A percentile compares a stretch with the other conserved stretches of the same genome.
These are phyloP conservation scores for Drosophila imparisetae DNA, from an alignment of 2,888 invertebrate genomes.

Conservation along the genomic window DNA sequence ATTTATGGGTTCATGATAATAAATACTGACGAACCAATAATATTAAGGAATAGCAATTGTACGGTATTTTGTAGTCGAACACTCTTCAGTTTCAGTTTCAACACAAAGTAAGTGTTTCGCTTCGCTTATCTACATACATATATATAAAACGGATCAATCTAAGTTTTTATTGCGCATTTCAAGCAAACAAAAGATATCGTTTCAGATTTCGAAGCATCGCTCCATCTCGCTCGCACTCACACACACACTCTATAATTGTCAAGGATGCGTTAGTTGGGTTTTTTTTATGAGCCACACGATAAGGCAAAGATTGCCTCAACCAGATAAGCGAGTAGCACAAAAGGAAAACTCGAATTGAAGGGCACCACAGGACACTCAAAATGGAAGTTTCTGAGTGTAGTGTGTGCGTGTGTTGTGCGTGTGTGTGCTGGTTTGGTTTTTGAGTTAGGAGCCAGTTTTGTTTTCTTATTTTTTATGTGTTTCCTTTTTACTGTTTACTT, in stretches of 20 bases:
- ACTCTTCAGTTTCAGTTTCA: not conserved
- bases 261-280: slow-evolving; percentile 34
- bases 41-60: not conserved
- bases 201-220: slow-evolving; percentile 44
- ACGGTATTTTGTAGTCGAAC: slow-evolving; percentile 8
- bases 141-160: slow-evolving; percentile 33
- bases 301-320: slow-evolving; percentile 39
- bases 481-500: slow-evolving; percentile 46
- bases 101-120: slow-evolving; percentile 16
- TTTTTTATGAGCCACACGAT: slow-evolving; percentile 41
- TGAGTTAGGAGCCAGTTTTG: slow-evolving; percentile 41
- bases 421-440: slow-evolving; percentile 28
- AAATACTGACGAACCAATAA: too few species aligned
- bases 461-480: slow-evolving; percentile 13
- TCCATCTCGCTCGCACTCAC: not conserved
- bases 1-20: too few species aligned
- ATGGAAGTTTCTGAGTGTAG: slow-evolving; percentile 20
- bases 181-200: slow-evolving; percentile 49
- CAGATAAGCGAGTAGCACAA: slow-evolving; percentile 28
- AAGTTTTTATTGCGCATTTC: slow-evolving; percentile 57
- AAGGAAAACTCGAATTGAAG: slow-evolving; percentile 10
- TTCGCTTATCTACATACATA: slow-evolving; percentile 30
- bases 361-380: slow-evolving; percentile 48
- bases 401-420: not conserved
- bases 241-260: not conserved